Evolutionary conservation across 2,797 vertebrate species (phyloP), one percentile per base, ranked within the genome.

Genomic region (Microctenopoma steveboyesi): DNA sequence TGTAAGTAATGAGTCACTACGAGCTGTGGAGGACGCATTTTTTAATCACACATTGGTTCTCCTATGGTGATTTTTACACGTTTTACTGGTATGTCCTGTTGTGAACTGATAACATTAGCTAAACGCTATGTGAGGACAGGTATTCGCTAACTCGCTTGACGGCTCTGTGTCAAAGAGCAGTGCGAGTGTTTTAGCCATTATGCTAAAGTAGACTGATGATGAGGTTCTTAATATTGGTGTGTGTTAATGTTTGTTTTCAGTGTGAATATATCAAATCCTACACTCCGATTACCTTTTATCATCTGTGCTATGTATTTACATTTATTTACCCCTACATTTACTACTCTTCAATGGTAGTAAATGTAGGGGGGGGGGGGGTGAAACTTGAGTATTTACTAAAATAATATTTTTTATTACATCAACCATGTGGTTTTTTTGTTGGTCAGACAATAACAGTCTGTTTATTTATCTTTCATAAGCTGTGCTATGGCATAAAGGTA

Each of bases 131-230:
- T 71, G 48, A 61, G 67, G 61, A 55, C 54, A 74, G 55, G 59
- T 64, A 55, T 68, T n/a, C 40, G 40, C 69, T n/a, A 55, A 57
- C 37, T 76, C 62, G 64, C 37, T 49, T 71, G 58, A 64, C 57
- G 61, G 49, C 54, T 67, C 25, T 27, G 55, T 57, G 43, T 62
- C 42, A 48, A 48, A 27, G 64, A 58, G 7, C 45, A 16, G n/a
- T 74, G 82, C 82, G 77, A 80, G 77, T 13, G 39, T 18, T 73
- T 84, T 88, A 88, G 85, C 86, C 81, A 25, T 61, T 40, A 60
- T 78, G 74, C 74, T 80, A 70, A 64, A 76, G 45, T 57, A 76
- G 48, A 69, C 27, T 12, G 18, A 45, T 43, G 50, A 39, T 62
- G 63, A 11, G 12, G 27, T 51, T 2, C 6, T n/a, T 22, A 15